These are phyloP conservation scores for Leptinotarsa undecemlineata DNA, from an alignment of 1,140 invertebrate genomes.

Conservation along the genomic window DNA sequence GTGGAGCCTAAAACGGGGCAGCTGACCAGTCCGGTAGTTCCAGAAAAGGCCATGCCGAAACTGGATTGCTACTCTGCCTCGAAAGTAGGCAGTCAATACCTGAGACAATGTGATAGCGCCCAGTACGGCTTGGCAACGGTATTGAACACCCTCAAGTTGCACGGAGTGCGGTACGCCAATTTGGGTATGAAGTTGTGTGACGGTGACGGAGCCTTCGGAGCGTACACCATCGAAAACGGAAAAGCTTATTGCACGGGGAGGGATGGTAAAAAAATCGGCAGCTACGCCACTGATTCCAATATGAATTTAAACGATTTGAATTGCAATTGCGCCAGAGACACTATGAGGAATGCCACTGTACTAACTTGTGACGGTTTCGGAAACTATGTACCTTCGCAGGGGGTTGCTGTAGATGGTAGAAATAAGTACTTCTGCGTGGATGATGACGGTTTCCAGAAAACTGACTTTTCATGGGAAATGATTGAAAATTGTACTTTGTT, in stretches of 20 bases:
- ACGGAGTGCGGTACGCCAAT: constrained; percentile 58
- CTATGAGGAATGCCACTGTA: constrained; percentile 13
- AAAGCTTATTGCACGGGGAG: constrained; percentile 59
- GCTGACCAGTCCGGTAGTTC: constrained; percentile 57
- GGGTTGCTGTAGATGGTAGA: neutral
- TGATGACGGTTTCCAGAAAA: constrained; percentile 33
- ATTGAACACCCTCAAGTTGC: constrained; percentile 56
- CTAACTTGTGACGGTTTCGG: constrained; percentile 26
- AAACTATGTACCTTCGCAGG: constrained; percentile 32
- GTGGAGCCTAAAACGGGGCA: constrained; percentile 60
- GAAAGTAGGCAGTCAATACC: constrained; percentile 57
- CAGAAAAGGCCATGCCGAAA: constrained; percentile 57
- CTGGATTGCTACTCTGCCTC: constrained; percentile 58
- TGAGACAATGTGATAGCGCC: constrained; percentile 64
- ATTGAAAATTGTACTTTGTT: constrained; percentile 25
- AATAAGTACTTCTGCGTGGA: constrained; percentile 36
- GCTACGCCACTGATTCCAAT: constrained; percentile 54
- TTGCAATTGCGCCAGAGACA: constrained; percentile 53
- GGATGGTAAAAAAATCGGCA: constrained; percentile 58
- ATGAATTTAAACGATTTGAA: constrained; percentile 54
- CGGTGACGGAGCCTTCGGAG: constrained; percentile 64
- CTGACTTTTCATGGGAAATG: neutral
- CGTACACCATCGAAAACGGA: constrained; percentile 55
- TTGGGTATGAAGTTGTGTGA: constrained; percentile 59
- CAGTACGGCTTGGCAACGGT: constrained; percentile 57